These are phyloP conservation scores for Corythornis madagascariensis DNA, from an alignment of 2,113 vertebrate species.

Conservation along the genomic window DNA sequence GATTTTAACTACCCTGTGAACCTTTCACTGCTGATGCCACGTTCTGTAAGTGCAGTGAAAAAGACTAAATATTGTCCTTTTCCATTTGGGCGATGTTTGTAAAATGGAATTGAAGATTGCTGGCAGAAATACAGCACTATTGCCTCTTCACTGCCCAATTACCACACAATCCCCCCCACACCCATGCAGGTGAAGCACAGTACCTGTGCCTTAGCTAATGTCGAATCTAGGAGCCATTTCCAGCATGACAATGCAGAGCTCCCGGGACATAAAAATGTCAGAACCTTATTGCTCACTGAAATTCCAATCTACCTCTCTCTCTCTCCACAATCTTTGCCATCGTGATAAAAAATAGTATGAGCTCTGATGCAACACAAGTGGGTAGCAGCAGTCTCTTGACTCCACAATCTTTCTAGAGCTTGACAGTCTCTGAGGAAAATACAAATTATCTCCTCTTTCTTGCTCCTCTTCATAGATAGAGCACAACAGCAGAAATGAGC, in stretches of 20 bases:
- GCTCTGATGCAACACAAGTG: constrained; percentile 36
- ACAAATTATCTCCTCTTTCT: constrained; percentile 29
- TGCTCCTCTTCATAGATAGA: not conserved
- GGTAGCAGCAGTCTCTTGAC: constrained; percentile 40
- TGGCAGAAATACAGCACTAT: not conserved
- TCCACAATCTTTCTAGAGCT: constrained; percentile 22
- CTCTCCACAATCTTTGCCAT: not conserved
- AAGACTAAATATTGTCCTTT: not conserved
- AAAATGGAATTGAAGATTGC: not conserved
- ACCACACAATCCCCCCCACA: not conserved
- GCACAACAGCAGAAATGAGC: constrained; percentile 22
- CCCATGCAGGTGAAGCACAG: not conserved
- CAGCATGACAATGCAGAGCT: not conserved
- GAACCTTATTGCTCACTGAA: not conserved
- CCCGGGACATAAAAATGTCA: not conserved
- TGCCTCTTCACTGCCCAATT: not conserved
- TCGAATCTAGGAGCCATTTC: not conserved
- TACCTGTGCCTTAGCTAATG: not conserved
- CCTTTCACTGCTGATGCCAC: not conserved
- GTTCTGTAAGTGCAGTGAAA: not conserved
- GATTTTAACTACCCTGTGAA: not conserved
- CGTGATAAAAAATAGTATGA: constrained; percentile 38
- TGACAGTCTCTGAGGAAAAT: constrained; percentile 34
- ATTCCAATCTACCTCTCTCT: not conserved
- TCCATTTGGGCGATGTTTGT: not conserved